Conservation (phyloP, 2,113 vertebrate species). For the rat (Rattus norvegicus) region DNA sequence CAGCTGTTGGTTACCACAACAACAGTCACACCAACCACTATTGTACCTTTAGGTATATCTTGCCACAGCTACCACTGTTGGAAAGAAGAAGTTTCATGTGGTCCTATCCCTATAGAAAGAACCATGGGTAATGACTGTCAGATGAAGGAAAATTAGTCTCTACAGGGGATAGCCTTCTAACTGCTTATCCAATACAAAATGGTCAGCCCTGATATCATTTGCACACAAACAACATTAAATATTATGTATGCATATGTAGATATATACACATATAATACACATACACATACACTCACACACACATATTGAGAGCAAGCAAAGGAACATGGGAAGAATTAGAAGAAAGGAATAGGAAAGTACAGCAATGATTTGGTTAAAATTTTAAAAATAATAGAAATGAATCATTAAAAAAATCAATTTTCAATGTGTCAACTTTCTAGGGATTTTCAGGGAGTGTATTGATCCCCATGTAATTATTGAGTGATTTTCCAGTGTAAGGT, state of each 20-base stretch:
- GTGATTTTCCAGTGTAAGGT: neutral
- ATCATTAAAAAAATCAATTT: neutral
- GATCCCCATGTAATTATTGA: neutral
- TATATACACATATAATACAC: no score
- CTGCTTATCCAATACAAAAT: neutral
- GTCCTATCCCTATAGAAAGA: neutral
- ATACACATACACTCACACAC: no score
- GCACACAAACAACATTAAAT: neutral
- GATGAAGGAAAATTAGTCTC: neutral
- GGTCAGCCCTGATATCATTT: neutral
- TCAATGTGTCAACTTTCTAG: neutral
- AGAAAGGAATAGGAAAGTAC: neutral
- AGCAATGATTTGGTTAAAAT: neutral
- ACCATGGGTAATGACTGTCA: neutral
- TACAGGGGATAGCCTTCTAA: neutral
- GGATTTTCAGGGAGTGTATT: neutral
- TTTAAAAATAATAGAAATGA: neutral
- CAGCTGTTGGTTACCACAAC: no score
- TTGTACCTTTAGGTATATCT: no score
- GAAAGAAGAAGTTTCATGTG: no score
- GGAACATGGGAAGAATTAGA: neutral
- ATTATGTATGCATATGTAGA: neutral
- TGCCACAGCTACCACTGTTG: no score
- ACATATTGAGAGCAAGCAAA: neutral
- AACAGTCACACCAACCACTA: no score